Percentiles rank a stretch among this genome's conserved stretches.
Conservation (phyloP, 2,797 vertebrate species). For the Petrocephalus sullivani region DNA sequence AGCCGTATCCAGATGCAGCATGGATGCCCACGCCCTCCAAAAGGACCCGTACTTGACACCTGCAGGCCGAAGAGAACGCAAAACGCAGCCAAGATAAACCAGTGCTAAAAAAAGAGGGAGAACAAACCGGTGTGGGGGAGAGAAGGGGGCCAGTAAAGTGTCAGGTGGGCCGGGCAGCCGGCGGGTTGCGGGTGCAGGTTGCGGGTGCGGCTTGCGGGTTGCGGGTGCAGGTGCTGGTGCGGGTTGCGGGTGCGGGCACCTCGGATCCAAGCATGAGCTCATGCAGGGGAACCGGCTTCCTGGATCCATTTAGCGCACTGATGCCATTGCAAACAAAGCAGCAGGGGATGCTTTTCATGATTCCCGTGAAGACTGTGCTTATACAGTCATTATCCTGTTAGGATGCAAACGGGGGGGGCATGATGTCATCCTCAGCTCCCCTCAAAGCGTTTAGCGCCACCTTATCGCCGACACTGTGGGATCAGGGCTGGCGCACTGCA, state of each 20-base stretch:
- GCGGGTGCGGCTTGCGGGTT: no score
- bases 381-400: conserved; percentile 35
- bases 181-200: conserved; percentile 34
- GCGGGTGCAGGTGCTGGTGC: not conserved
- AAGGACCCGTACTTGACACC: conserved; percentile 26
- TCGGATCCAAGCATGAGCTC: conserved; percentile 41
- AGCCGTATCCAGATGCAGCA: conserved; percentile 27
- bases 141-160: conserved; percentile 19
- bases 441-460: not conserved
- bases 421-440: conserved; percentile 45
- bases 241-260: conserved; percentile 35
- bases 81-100: conserved; percentile 29
- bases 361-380: conserved; percentile 34
- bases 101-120: conserved; percentile 22
- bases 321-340: conserved; percentile 42
- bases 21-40: conserved; percentile 15
- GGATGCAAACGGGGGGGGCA: conserved; percentile 28
- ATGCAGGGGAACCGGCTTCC: conserved; percentile 35
- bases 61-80: conserved; percentile 39
- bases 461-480: conserved; percentile 7
- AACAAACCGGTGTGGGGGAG: conserved; percentile 51
- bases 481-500: not conserved
- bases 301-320: conserved; percentile 40
- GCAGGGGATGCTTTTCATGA: conserved; percentile 36
- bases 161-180: conserved; percentile 37